phyloP scores from a whole-genome alignment of 2,888 invertebrate species.

The Punctoribates punctum region DNA sequence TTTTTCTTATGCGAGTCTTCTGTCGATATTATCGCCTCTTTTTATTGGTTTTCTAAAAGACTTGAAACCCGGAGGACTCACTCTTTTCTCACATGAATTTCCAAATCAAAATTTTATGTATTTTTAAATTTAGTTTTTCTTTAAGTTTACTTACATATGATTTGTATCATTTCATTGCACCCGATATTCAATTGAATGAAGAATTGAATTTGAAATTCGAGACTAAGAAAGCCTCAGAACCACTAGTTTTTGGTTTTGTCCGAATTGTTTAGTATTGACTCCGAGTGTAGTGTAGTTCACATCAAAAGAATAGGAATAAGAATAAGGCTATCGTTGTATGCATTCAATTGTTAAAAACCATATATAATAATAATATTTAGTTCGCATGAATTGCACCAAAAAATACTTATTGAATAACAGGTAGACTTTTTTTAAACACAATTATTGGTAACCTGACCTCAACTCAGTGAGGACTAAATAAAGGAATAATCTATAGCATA shows the following conservation, averaged over 20 bases:
- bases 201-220: constrained; percentile 1
- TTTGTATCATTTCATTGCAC: background rate
- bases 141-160: too few species aligned
- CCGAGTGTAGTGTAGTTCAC: background rate
- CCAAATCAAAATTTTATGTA: background rate
- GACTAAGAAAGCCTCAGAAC: background rate
- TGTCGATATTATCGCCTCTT: constrained; percentile 1
- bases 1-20: background rate
- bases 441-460: background rate
- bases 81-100: background rate
- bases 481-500: background rate
- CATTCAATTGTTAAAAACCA: background rate
- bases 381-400: constrained; percentile 6
- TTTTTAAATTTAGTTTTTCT: background rate
- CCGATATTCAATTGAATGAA: background rate
- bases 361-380: constrained; percentile 10
- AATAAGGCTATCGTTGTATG: background rate
- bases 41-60: background rate
- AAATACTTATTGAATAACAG: constrained; percentile 5
- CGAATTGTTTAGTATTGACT: background rate
- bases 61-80: background rate
- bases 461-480: background rate
- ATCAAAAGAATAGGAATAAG: background rate
- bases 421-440: background rate
- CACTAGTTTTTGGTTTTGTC: background rate